Evolutionary conservation across 2,797 vertebrate species (phyloP).

Genomic region (Siniperca undulata): DNA sequence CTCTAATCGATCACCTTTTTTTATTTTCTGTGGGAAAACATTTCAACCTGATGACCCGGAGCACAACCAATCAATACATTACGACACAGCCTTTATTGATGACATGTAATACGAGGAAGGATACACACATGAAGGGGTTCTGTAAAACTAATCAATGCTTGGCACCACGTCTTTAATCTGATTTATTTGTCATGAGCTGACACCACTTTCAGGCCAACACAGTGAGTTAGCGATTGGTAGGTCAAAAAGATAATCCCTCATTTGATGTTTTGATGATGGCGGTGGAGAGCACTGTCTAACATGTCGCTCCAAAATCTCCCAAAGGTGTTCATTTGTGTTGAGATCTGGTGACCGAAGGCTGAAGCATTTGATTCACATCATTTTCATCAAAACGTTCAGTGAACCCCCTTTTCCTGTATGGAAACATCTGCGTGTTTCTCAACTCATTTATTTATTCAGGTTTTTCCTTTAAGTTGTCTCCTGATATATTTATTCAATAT

Average conservation of each 20-base stretch:
- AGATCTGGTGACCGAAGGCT: neutral
- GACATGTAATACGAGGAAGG: conserved; percentile 12
- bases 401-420: neutral
- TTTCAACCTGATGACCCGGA: conserved; percentile 8
- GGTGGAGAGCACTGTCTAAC: neutral
- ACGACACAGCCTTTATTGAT: conserved; percentile 8
- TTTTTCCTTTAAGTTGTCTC: neutral
- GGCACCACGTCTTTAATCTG: neutral
- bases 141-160: conserved; percentile 22
- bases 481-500: too few species aligned
- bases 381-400: neutral
- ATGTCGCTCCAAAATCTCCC: neutral
- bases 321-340: neutral
- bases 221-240: neutral
- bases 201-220: neutral
- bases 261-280: neutral
- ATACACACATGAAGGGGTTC: neutral
- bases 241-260: too few species aligned
- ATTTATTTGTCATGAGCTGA: neutral
- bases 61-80: neutral
- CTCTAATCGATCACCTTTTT: conserved; percentile 2
- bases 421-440: neutral
- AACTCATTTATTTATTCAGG: neutral
- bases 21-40: conserved; percentile 25
- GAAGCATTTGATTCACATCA: neutral